phyloP scores from a whole-genome alignment of 2,888 invertebrate species.

The Incurvaria masculella region DNA sequence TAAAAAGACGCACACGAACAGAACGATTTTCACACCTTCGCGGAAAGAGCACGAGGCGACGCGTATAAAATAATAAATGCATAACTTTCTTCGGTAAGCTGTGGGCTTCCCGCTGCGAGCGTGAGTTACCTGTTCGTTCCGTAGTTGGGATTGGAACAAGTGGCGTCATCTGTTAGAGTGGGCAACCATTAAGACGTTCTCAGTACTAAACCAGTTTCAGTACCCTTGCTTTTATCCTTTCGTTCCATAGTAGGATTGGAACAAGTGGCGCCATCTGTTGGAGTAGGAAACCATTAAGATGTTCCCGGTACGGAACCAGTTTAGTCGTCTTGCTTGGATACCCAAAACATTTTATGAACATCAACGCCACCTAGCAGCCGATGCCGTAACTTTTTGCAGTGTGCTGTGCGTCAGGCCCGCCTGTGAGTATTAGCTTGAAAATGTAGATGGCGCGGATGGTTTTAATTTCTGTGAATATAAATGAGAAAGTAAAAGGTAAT shows the following conservation, averaged over 20 bases:
- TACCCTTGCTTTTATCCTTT: too few species aligned
- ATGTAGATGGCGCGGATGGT: too few species aligned
- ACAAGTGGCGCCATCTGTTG: background rate
- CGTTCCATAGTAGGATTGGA: background rate
- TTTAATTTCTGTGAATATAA: too few species aligned
- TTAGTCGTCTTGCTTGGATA: too few species aligned
- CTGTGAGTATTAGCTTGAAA: too few species aligned
- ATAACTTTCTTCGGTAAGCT: slow-evolving; percentile 30
- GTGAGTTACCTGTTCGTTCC: slow-evolving; percentile 12
- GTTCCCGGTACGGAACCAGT: background rate
- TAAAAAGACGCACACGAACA: slow-evolving; percentile 30
- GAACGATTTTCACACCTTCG: slow-evolving; percentile 49
- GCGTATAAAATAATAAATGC: slow-evolving; percentile 44
- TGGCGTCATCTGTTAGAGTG: background rate
- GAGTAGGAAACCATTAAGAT: background rate
- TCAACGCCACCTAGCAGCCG: too few species aligned
- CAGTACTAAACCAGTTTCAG: background rate
- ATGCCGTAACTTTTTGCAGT: too few species aligned
- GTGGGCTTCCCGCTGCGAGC: slow-evolving; percentile 14
- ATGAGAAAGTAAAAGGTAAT: too few species aligned
- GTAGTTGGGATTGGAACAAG: background rate
- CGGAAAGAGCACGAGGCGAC: slow-evolving; percentile 35
- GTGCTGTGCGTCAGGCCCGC: too few species aligned
- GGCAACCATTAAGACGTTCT: background rate
- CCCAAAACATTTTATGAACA: too few species aligned